phyloP scores from a whole-genome alignment of 1,140 invertebrate species.

The Reticulitermes speratus region DNA sequence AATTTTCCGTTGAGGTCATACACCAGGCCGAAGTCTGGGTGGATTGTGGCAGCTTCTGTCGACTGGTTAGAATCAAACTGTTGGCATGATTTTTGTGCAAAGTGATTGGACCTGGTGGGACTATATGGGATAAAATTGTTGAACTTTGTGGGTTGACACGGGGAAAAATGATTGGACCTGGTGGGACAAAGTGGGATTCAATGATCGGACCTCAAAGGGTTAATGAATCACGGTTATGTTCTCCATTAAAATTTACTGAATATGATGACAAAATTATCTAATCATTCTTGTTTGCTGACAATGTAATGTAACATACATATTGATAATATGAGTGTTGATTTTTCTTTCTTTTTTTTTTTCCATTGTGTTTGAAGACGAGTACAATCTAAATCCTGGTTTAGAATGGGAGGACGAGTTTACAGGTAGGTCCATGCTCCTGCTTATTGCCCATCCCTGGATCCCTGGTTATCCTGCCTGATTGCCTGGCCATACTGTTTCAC shows the following conservation, averaged over 20 bases:
- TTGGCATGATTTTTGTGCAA: too few species aligned
- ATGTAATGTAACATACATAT: not conserved
- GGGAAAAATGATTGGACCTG: too few species aligned
- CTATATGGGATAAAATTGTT: too few species aligned
- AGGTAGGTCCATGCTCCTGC: slow-evolving; percentile 72
- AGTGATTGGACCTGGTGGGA: too few species aligned
- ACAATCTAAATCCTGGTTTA: slow-evolving; percentile 99
- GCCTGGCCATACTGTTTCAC: not conserved
- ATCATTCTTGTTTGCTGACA: not conserved
- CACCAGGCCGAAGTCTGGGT: too few species aligned
- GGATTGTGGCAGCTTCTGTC: too few species aligned
- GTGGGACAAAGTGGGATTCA: too few species aligned
- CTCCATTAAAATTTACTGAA: not conserved
- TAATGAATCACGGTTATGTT: too few species aligned
- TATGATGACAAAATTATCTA: not conserved
- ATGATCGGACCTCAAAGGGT: too few species aligned
- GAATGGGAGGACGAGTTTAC: slow-evolving; percentile 99
- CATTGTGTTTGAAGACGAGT: slow-evolving; percentile 79
- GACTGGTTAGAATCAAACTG: too few species aligned
- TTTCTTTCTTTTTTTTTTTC: slow-evolving; percentile 74
- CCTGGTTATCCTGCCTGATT: not conserved
- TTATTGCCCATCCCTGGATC: not conserved
- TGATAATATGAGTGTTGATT: slow-evolving; percentile 49
- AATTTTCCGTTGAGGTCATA: too few species aligned
- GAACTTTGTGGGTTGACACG: too few species aligned